phyloP scores from a whole-genome alignment of 1,140 invertebrate genomes.

The Steinernema feltiae region DNA sequence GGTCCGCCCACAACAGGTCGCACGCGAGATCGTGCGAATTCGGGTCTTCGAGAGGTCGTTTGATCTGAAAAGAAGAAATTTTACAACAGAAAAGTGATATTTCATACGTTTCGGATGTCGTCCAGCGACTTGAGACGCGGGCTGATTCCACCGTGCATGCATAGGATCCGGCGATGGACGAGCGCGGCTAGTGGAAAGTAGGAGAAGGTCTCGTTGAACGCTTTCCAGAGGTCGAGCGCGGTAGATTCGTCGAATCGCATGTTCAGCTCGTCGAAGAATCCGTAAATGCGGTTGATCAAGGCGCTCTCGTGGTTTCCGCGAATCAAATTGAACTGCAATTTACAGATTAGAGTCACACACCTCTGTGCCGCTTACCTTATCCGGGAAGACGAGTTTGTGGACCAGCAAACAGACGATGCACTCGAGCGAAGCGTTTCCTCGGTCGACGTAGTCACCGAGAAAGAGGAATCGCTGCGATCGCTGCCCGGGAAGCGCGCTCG shows the following conservation, averaged over 20 bases:
- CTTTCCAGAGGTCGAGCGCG: constrained; percentile 59
- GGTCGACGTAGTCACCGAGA: background rate
- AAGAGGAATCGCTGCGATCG: background rate
- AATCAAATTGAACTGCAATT: background rate
- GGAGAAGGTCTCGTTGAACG: constrained; percentile 11
- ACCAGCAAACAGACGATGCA: background rate
- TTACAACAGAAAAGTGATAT: too few species aligned
- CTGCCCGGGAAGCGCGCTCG: background rate
- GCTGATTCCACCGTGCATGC: constrained; percentile 18
- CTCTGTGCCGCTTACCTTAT: background rate
- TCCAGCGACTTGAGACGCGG: background rate
- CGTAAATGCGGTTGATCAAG: background rate
- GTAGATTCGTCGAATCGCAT: background rate
- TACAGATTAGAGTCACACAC: background rate
- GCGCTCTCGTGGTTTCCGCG: background rate
- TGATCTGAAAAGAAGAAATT: background rate
- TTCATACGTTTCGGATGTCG: background rate
- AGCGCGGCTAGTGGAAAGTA: constrained; percentile 16
- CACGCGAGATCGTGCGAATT: background rate
- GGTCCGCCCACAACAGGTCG: constrained; percentile 20
- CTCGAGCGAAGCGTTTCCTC: background rate
- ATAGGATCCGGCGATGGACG: constrained; percentile 13
- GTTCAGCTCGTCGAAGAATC: background rate
- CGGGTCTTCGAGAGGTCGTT: background rate
- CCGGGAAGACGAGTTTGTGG: background rate